phyloP scores from a whole-genome alignment of 2,888 invertebrate species.

The Coelopa pilipes region DNA sequence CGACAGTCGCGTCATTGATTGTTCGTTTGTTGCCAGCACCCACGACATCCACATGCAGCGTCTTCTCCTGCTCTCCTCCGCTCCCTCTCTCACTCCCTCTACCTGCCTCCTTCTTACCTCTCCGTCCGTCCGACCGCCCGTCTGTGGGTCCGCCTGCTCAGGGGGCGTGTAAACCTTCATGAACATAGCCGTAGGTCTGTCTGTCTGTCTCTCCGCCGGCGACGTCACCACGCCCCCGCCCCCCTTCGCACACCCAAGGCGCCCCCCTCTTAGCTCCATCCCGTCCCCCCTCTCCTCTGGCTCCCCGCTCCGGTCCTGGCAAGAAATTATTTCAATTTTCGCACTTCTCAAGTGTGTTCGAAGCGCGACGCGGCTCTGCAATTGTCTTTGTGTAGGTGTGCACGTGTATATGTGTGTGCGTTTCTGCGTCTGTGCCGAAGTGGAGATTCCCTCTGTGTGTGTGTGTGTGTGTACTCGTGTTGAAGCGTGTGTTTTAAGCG shows the following conservation, averaged over 20 bases:
- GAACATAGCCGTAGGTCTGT: neutral
- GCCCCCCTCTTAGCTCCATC: too few species aligned
- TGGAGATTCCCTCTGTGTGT: neutral
- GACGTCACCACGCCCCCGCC: neutral
- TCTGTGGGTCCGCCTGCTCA: too few species aligned
- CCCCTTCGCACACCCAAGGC: neutral
- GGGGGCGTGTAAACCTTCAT: neutral
- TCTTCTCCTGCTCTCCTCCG: neutral
- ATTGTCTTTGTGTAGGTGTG: neutral
- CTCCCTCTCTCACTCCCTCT: neutral
- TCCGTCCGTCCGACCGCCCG: neutral
- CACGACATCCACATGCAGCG: constrained; percentile 7
- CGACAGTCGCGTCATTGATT: constrained; percentile 29
- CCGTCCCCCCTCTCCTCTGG: neutral
- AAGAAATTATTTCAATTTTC: constrained; percentile 32
- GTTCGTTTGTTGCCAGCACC: constrained; percentile 18
- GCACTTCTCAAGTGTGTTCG: constrained; percentile 29
- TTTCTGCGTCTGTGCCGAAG: neutral
- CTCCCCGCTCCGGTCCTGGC: neutral
- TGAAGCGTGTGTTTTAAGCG: constrained; percentile 23
- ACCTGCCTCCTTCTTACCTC: neutral
- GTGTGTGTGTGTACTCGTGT: constrained; percentile 2
- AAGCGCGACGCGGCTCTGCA: neutral
- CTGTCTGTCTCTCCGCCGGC: neutral
- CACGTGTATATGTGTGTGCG: neutral